Base-by-base conservation (phyloP, 2,888 invertebrate species). In the Laothoe populi region DNA sequence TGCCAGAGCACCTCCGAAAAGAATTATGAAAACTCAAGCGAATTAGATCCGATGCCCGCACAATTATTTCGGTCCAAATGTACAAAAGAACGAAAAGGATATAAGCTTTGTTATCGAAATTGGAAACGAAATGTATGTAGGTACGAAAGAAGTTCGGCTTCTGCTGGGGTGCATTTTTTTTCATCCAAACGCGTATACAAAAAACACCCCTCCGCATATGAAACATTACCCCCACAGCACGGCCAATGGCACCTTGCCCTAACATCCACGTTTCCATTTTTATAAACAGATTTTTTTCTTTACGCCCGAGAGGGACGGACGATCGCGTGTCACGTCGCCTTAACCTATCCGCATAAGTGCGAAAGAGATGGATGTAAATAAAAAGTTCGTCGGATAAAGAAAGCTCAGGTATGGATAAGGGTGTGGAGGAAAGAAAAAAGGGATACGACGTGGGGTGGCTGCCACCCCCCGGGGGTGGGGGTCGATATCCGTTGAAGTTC, bases 361-460 rank as follows among this genome's bases (percentile, higher is more conserved):
- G 83, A 92, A 62, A 69, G 91, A 81, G 92, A 90, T 70, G 73
- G 84, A 64, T 64, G 79, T 83, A 87, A 85, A 83, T 86, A 87
- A 90, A 90, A 90, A 89, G 91, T 92, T 90, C 82, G 78, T 72
- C 78, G 87, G 91, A 92, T 92, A 92, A 92, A 92, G 92, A 92
- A 92, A 92, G 88, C 88, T 83, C 92, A 92, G 92, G 92, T 92
- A 92, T 75, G 88, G 89, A 88, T 90, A 91, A 91, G 91, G 92
- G 92, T 90, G 90, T 89, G 89, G 87, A 88, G 88, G 80, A 83
- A 89, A 90, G 90, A 90, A 90, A 92, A 90, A 92, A 91, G 90
- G 90, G 90, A 91, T 90, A 89, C 84, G 84, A 81, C 76, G 83
- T 84, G 85, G 90, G 89, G 89, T 85, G 88, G 86, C 75, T 61